Conservation (phyloP, 2,888 invertebrate species). For the Sussaba pulchella region DNA sequence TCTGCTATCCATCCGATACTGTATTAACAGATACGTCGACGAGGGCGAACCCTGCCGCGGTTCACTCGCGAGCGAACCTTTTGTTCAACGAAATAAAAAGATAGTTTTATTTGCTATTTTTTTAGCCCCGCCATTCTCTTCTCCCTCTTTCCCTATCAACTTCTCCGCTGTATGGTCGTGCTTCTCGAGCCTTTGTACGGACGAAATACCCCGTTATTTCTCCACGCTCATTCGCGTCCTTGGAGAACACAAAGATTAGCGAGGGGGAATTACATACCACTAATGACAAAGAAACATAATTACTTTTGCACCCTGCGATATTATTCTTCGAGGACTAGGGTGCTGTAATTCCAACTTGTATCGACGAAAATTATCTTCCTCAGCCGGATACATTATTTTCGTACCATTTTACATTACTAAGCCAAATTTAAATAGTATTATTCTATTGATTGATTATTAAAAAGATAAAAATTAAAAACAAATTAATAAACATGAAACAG, state of each 20-base stretch:
- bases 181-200: slow-evolving; percentile 15
- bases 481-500: too few species aligned
- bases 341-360: neutral
- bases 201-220: slow-evolving; percentile 36
- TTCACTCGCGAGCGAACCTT: slow-evolving; percentile 2
- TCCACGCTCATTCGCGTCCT: slow-evolving; percentile 13
- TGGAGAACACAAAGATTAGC: slow-evolving; percentile 31
- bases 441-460: too few species aligned
- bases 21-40: neutral
- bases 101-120: slow-evolving; percentile 17
- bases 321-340: neutral
- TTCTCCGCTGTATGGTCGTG: neutral
- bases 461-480: too few species aligned
- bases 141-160: neutral
- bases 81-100: slow-evolving; percentile 11
- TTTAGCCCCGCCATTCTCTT: neutral
- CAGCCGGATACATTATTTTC: too few species aligned
- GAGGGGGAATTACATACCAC: slow-evolving; percentile 15
- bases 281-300: slow-evolving; percentile 17
- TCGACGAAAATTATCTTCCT: neutral
- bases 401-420: too few species aligned
- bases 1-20: neutral
- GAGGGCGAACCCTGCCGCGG: neutral
- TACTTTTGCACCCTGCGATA: slow-evolving; percentile 3
- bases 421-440: too few species aligned